Evolutionary conservation across 1,140 invertebrate genomes (phyloP).

Genomic region (Penaeus japonicus): DNA sequence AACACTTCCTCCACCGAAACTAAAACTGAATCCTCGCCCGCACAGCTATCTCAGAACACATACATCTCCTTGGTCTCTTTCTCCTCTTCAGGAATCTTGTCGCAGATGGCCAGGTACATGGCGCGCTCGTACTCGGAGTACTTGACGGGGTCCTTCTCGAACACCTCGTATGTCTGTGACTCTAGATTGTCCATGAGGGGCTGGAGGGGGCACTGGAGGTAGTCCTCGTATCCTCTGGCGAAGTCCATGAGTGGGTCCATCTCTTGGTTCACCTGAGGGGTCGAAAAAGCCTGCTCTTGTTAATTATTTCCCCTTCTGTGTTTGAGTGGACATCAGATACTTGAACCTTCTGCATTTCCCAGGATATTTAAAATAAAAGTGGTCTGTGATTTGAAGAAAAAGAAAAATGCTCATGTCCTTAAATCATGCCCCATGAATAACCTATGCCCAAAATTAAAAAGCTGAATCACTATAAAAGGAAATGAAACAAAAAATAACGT

Average conservation of each 20-base stretch:
- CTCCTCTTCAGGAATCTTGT: slow-evolving; percentile 65
- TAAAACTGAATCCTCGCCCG: neutral
- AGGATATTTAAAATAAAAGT: no score
- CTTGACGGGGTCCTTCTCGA: slow-evolving; percentile 98
- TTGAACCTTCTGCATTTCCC: no score
- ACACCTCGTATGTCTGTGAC: slow-evolving; percentile 95
- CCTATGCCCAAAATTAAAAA: no score
- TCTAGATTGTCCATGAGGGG: slow-evolving; percentile 94
- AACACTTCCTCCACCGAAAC: neutral
- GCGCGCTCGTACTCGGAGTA: slow-evolving; percentile 89
- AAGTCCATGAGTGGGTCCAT: slow-evolving; percentile 71
- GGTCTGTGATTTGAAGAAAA: no score
- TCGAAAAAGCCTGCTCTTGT: neutral
- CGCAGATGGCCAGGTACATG: slow-evolving; percentile 75
- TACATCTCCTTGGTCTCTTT: slow-evolving; percentile 64
- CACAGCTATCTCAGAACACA: neutral
- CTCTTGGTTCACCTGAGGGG: slow-evolving; percentile 61
- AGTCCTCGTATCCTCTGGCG: slow-evolving; percentile 89
- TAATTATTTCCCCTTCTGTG: no score
- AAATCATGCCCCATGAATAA: no score
- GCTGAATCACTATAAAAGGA: no score
- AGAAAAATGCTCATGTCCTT: no score
- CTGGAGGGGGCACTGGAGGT: slow-evolving; percentile 89
- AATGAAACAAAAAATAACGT: no score
- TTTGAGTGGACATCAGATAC: no score